Base-by-base conservation (phyloP, 2,113 vertebrate genomes). In the Perognathus longimembris region DNA sequence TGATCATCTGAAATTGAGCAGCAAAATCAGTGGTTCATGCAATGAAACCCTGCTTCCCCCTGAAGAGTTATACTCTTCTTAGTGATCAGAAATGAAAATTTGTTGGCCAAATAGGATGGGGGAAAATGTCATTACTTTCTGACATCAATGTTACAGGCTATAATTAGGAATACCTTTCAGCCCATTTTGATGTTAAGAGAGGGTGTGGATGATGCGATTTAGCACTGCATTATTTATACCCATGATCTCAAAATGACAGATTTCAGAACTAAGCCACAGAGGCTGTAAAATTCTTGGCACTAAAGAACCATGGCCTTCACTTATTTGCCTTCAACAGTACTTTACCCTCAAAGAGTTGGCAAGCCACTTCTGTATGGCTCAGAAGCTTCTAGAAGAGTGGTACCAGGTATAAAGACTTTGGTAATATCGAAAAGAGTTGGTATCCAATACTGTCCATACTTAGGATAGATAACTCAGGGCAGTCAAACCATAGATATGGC, bases 201-300 rank as follows among this genome's bases (percentile, higher is more conserved):
- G 69, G 28, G 10, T 87, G 78, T 61, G 2, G 50, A 24, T 69
- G 67, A 86, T 73, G 59, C 74, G 63, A 81, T 42, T 78, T 73
- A 77, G 70, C 59, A 67, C 66, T 86, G 24, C 94, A 91, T 95
- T 78, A 76, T 45, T 81, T 85, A 91, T 12, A 89, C 30, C 45
- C 36, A 76, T 74, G 28, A 82, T 69, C 42, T 89, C 40, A 86
- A 86, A 50, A 82, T 63, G 85, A 54, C 57, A 50, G 59, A 34
- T 40, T 40, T 93, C 66, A 92, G 40, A 83, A 21, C n/a, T 74
- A 54, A 96, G 32, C 81, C 50, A 92, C 30, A 86, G 40, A 32
- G 54, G 84, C 24, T 14, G 71, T 63, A 87, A 80, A 86, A 86
- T 64, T 64, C 61, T 69, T 64, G 74, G 75, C 61, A 40, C 22